phyloP scores from a whole-genome alignment of 2,113 vertebrate species.

The Narcine bancroftii region DNA sequence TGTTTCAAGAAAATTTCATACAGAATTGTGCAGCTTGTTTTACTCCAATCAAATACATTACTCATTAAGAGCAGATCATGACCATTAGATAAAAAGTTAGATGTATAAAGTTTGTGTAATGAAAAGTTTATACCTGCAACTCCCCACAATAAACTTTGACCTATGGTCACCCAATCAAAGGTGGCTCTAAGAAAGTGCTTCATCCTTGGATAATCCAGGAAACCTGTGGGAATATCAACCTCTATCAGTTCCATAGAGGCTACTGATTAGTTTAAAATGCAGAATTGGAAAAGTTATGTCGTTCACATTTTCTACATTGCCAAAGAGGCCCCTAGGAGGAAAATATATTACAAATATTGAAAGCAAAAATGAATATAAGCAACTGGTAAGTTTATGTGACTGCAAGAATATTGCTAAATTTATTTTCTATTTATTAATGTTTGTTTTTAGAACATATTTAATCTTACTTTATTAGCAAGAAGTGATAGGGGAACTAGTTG shows the following conservation, averaged over 20 bases:
- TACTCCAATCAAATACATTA: background rate
- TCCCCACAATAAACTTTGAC: background rate
- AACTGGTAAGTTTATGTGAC: background rate
- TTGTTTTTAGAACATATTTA: background rate
- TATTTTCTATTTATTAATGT: background rate
- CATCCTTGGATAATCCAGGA: background rate
- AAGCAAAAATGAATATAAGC: background rate
- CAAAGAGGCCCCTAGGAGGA: background rate
- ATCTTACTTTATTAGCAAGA: background rate
- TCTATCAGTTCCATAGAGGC: background rate
- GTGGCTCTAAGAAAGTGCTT: background rate
- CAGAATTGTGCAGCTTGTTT: background rate
- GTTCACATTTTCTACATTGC: background rate
- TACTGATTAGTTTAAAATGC: background rate
- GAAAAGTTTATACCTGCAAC: background rate
- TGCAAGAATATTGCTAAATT: background rate
- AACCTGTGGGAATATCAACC: background rate
- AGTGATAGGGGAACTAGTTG: background rate
- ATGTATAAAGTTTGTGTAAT: background rate
- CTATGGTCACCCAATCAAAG: background rate
- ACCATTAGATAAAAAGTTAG: background rate
- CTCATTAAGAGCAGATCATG: background rate
- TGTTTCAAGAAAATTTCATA: constrained; percentile 1
- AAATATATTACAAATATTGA: background rate
- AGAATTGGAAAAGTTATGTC: background rate